phyloP scores from a whole-genome alignment of 2,888 invertebrate genomes.

The Ophioninae sp. region DNA sequence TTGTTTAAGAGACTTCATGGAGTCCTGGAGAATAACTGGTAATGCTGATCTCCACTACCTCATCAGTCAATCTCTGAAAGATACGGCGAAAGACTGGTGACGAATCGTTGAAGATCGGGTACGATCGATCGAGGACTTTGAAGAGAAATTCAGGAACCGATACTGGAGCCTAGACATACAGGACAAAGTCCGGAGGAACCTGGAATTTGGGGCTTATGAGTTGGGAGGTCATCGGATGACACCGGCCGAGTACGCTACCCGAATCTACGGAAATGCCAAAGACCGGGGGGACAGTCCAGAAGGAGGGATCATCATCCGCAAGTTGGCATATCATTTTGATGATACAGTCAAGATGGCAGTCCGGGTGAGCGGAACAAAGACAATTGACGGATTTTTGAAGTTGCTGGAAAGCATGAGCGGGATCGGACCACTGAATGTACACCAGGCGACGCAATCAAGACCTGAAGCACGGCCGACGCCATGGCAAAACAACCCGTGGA shows the following conservation, averaged over 20 bases:
- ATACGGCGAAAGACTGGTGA: background rate
- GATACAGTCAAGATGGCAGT: background rate
- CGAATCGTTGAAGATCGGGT: background rate
- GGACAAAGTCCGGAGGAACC: background rate
- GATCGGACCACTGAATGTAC: background rate
- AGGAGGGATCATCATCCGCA: background rate
- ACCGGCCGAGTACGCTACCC: slow-evolving; percentile 3
- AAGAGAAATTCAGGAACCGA: background rate
- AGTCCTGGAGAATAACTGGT: background rate
- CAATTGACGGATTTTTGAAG: background rate
- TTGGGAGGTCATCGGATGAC: background rate
- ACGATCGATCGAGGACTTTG: background rate
- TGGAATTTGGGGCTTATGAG: background rate
- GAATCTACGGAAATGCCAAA: background rate
- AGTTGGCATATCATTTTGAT: slow-evolving; percentile 2
- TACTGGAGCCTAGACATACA: slow-evolving; percentile 30
- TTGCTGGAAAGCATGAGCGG: background rate
- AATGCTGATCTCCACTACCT: background rate
- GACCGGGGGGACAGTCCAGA: background rate
- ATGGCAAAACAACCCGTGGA: background rate
- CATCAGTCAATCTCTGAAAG: too few species aligned
- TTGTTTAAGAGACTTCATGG: background rate
- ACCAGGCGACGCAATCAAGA: background rate
- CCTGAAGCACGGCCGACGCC: too few species aligned
- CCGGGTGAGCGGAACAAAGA: background rate